These are phyloP conservation scores for Polylopha cassiicola DNA, from an alignment of 2,888 invertebrate genomes.

Conservation along the genomic window DNA sequence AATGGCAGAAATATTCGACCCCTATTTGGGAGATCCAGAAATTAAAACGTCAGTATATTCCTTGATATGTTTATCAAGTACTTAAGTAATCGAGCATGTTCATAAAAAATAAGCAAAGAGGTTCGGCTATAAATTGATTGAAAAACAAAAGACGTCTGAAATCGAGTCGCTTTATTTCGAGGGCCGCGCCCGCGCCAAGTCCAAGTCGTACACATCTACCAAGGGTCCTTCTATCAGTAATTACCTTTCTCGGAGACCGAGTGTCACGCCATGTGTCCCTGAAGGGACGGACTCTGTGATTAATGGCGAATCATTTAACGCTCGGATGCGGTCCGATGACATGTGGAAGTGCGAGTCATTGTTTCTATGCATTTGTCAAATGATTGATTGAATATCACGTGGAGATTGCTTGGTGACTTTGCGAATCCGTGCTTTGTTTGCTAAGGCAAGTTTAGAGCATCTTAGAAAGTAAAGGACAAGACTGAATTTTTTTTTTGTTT, in stretches of 20 bases:
- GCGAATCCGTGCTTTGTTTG: background rate
- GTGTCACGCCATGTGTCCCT: constrained; percentile 72
- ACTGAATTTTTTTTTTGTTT: too few relatives aligned
- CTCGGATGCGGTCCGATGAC: constrained; percentile 3
- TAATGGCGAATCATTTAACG: constrained; percentile 21
- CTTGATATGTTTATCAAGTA: too few relatives aligned
- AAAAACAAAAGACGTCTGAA: too few relatives aligned
- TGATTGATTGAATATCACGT: constrained; percentile 2
- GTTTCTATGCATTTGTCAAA: constrained; percentile 3
- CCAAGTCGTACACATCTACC: background rate
- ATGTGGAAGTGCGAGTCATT: constrained; percentile 6
- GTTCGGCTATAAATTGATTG: too few relatives aligned
- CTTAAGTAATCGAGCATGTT: too few relatives aligned
- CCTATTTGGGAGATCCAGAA: too few relatives aligned
- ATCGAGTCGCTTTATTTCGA: too few relatives aligned
- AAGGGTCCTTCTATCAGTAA: constrained; percentile 33
- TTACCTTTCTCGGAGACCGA: constrained; percentile 62
- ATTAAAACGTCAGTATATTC: too few relatives aligned
- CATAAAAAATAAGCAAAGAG: too few relatives aligned
- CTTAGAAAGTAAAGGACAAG: too few relatives aligned
- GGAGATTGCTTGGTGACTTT: constrained; percentile 1
- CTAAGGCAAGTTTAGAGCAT: too few relatives aligned
- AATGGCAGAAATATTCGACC: too few relatives aligned
- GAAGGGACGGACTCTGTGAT: constrained; percentile 42
- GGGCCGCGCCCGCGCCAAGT: constrained; percentile 1